A percentile compares a stretch with the other conserved stretches of the same genome.
Conservation (phyloP, 2,113 vertebrate species). For the Copsychus sechellarum region DNA sequence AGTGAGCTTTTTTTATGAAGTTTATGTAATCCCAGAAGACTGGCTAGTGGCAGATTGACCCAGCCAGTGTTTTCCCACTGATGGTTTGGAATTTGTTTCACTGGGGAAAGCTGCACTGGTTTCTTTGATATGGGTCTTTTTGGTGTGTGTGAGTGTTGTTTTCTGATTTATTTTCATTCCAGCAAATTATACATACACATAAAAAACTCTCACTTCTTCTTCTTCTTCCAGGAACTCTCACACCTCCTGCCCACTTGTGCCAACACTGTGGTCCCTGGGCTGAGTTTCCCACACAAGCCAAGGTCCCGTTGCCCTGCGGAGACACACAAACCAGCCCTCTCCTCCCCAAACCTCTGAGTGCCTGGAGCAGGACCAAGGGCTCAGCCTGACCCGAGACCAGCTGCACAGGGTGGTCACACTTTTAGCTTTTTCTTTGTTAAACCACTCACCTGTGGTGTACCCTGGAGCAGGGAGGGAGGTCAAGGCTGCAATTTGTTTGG, state of each 20-base stretch:
- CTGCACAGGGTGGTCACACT: neutral
- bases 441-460: neutral
- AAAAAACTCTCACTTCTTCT: neutral
- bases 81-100: neutral
- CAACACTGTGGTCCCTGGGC: neutral
- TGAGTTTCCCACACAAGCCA: neutral
- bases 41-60: constrained; percentile 36
- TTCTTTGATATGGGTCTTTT: neutral
- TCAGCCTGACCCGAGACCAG: neutral
- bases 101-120: neutral
- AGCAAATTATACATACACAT: neutral
- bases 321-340: neutral
- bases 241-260: neutral
- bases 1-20: neutral
- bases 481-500: neutral
- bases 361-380: neutral
- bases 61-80: constrained; percentile 17
- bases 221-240: neutral
- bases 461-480: neutral
- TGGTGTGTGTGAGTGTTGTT: neutral
- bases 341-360: neutral
- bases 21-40: neutral
- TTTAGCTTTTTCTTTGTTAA: neutral
- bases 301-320: rapidly evolving
- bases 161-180: neutral